Evolutionary conservation across 1,140 invertebrate genomes (phyloP), one percentile per base, ranked within the genome.

Genomic region (Chionoecetes opilio): DNA sequence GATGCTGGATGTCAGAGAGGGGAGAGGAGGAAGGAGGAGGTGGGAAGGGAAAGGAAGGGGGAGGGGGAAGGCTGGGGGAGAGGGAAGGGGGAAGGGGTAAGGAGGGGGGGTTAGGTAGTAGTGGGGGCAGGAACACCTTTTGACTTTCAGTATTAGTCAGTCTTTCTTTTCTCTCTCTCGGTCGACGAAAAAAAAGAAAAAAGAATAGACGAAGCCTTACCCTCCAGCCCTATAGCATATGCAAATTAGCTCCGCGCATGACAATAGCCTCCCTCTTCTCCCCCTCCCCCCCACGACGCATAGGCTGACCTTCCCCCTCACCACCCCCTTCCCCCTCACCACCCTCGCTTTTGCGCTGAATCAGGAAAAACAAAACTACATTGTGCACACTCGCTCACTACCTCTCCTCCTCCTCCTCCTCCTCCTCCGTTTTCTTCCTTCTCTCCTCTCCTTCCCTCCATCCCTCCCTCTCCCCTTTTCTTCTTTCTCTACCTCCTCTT

Each of bases 181-280:
- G n/a, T n/a, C n/a, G n/a, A n/a, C n/a, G n/a, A n/a, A n/a, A n/a
- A n/a, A n/a, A n/a, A 5, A 75, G 21, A 26, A 75, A 75, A 75
- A 75, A 75, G 63, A 75, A 75, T 75, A 6, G n/a, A 6, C 26
- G 63, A 75, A 75, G n/a, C n/a, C 11, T 75, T 75, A 75, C 63
- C 63, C 63, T 75, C 21, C 21, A 26, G 63, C 63, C 21, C 63
- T 41, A 88, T 88, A 88, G 86, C 86, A 88, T 88, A 88, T 88
- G 86, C 86, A 88, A 88, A 88, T 88, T 35, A 88, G 86, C 26
- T 34, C 84, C 21, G n/a, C n/a, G 84, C 86, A 37, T 38, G 86
- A 88, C 86, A 88, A 88, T 88, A 75, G 63, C 63, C 63, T n/a
- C 63, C 41, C 5, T 14, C 41, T 14, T 46, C 41, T 14, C 41